phyloP scores from a whole-genome alignment of 2,113 vertebrate genomes.

The Oreochromis aureus region DNA sequence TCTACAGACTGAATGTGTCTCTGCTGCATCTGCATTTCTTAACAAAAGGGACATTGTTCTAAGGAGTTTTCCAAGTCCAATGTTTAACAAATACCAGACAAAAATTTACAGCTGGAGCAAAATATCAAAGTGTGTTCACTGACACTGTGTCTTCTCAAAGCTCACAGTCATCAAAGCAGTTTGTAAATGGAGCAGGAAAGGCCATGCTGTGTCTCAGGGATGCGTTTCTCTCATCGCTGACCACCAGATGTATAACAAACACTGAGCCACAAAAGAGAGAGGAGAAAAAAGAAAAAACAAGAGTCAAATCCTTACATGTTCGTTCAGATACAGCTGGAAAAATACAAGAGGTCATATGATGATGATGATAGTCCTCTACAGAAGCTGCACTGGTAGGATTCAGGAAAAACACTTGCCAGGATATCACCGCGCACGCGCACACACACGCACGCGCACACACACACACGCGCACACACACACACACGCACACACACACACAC shows the following conservation, averaged over 20 bases:
- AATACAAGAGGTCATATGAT: conserved; percentile 53
- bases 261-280: neutral
- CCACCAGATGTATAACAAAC: conserved; percentile 62
- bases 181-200: conserved; percentile 68
- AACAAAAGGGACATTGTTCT: neutral
- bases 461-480: neutral
- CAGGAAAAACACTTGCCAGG: conserved; percentile 44
- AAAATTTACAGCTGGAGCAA: conserved; percentile 48
- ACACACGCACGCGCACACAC: neutral
- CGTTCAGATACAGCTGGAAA: conserved; percentile 63
- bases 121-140: conserved; percentile 54
- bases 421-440: neutral
- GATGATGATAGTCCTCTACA: conserved; percentile 29
- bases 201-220: conserved; percentile 59
- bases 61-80: neutral
- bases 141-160: conserved; percentile 54
- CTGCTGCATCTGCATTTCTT: conserved; percentile 8
- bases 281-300: neutral
- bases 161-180: conserved; percentile 61
- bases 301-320: conserved; percentile 40
- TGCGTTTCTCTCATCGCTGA: conserved; percentile 50
- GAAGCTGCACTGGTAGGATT: conserved; percentile 35
- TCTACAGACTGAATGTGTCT: neutral
- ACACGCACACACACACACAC: neutral
- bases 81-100: conserved; percentile 26